These are phyloP conservation scores for Phalacrocorax pelagicus DNA, from an alignment of 2,113 vertebrate species.

Conservation along the genomic window DNA sequence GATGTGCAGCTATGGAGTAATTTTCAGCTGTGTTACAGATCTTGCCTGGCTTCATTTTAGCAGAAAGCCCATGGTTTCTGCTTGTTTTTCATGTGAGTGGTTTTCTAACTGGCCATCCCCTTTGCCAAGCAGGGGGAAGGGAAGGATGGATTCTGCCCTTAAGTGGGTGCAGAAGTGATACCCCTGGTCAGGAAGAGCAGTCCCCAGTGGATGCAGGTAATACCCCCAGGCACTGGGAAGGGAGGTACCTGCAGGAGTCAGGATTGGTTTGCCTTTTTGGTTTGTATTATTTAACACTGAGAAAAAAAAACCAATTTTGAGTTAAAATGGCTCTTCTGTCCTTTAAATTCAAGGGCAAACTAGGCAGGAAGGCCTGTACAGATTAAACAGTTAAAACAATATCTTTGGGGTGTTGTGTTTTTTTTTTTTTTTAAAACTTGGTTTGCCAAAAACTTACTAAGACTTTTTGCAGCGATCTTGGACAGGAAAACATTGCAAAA, in stretches of 20 bases:
- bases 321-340: neutral
- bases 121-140: neutral
- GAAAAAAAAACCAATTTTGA: rapidly evolving
- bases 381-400: neutral
- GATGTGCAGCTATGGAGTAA: neutral
- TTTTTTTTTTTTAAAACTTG: neutral
- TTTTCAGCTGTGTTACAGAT: neutral
- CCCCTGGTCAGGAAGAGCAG: neutral
- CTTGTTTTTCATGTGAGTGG: neutral
- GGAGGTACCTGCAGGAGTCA: neutral
- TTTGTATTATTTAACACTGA: neutral
- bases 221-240: neutral
- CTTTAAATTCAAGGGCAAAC: neutral
- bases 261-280: neutral
- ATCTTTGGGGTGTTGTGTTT: neutral
- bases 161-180: neutral
- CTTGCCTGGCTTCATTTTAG: neutral
- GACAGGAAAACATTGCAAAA: conserved; percentile 51
- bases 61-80: neutral
- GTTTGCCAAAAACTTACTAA: conserved; percentile 18
- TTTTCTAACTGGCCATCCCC: neutral
- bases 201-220: too few relatives aligned
- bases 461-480: conserved; percentile 22
- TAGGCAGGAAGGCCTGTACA: neutral
- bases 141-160: neutral